Evolutionary conservation across 2,113 vertebrate species (phyloP).

Genomic region (Nansenia antarctica): DNA sequence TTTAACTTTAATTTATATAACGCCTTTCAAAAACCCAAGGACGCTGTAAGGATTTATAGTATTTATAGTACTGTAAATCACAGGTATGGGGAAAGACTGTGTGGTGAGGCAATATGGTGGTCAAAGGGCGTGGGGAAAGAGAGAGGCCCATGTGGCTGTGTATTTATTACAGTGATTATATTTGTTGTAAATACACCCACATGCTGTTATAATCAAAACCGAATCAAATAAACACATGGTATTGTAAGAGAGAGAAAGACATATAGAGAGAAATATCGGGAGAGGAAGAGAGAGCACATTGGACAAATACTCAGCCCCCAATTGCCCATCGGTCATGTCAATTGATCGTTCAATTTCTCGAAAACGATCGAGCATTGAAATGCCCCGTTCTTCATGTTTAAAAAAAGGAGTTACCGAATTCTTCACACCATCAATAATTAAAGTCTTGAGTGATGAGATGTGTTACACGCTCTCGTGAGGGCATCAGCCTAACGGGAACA

Average conservation of each 20-base stretch:
- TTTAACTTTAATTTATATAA: too few relatives aligned
- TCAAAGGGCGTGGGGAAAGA: constrained; percentile 3
- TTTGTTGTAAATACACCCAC: not conserved
- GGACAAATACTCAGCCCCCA: too few relatives aligned
- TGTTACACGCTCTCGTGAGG: not conserved
- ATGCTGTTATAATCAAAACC: constrained; percentile 13
- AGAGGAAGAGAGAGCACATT: too few relatives aligned
- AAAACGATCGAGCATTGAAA: not conserved
- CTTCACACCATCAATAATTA: not conserved
- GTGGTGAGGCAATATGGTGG: not conserved
- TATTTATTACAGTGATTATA: constrained; percentile 8
- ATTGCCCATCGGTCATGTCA: too few relatives aligned
- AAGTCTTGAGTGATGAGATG: not conserved
- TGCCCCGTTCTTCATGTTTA: not conserved
- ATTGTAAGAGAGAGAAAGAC: too few relatives aligned
- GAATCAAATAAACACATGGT: not conserved
- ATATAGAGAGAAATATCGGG: too few relatives aligned
- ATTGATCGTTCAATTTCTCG: too few relatives aligned
- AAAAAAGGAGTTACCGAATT: not conserved
- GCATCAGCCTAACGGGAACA: not conserved
- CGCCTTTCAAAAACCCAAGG: too few relatives aligned
- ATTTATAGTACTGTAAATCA: too few relatives aligned
- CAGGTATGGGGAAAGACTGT: not conserved
- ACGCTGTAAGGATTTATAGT: too few relatives aligned
- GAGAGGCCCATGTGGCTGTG: not conserved